Percentiles rank a stretch among this genome's conserved stretches.
Evolutionary conservation across 2,888 invertebrate species (phyloP).

Genomic region (Epistrophella euchroma): DNA sequence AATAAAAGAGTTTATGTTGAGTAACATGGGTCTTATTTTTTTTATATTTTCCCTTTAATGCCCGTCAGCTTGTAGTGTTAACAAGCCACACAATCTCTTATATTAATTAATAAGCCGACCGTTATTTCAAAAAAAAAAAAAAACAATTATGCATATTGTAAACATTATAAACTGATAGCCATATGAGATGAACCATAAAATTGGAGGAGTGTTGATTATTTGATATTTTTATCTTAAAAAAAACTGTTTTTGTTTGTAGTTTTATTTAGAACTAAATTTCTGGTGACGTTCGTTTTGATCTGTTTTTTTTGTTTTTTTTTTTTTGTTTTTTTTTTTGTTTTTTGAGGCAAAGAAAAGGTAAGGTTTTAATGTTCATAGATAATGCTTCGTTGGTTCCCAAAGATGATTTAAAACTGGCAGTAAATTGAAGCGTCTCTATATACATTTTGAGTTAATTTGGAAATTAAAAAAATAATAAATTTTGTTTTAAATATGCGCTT

Average conservation of each 20-base stretch:
- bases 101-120: slow-evolving; percentile 43
- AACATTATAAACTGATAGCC: slow-evolving; percentile 30
- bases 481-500: too few species aligned
- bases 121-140: slow-evolving; percentile 4
- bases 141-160: background rate
- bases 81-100: slow-evolving; percentile 45
- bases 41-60: background rate
- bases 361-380: too few species aligned
- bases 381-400: too few species aligned
- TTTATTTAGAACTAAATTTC: background rate
- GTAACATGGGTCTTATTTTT: slow-evolving; percentile 24
- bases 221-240: slow-evolving; percentile 5
- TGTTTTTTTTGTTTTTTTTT: too few species aligned
- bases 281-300: background rate
- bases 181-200: slow-evolving; percentile 52
- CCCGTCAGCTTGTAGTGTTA: slow-evolving; percentile 22
- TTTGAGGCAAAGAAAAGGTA: background rate
- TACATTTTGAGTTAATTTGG: too few species aligned
- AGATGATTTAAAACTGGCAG: too few species aligned
- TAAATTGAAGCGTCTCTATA: too few species aligned
- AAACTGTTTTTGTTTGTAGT: background rate
- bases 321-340: background rate
- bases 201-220: slow-evolving; percentile 55
- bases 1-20: slow-evolving; percentile 26
- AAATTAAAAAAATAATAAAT: too few species aligned